A percentile compares a stretch with the other conserved stretches of the same genome.
Conservation (phyloP, 2,113 vertebrate species). For the Ariopsis seemanni region DNA sequence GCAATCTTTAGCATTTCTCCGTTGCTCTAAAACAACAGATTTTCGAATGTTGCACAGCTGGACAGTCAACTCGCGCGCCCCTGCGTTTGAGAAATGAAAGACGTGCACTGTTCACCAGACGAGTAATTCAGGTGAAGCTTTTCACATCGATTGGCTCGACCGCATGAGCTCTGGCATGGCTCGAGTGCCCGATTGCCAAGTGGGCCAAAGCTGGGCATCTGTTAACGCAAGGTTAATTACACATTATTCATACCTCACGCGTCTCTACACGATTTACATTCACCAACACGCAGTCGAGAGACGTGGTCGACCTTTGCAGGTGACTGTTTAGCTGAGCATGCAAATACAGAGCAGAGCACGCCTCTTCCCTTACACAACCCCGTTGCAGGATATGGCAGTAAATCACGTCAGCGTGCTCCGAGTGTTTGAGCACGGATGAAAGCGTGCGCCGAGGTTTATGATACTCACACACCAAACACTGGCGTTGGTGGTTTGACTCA, state of each 20-base stretch:
- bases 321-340: slow-evolving; percentile 8
- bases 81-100: not conserved
- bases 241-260: slow-evolving; percentile 30
- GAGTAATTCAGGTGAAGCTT: slow-evolving; percentile 25
- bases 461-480: slow-evolving; percentile 1
- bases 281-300: not conserved
- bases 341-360: slow-evolving; percentile 18
- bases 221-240: slow-evolving; percentile 42
- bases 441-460: not conserved
- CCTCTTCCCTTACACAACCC: not conserved
- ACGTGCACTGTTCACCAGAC: not conserved
- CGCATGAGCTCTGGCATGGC: slow-evolving; percentile 37
- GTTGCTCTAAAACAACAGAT: not conserved
- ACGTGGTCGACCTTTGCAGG: slow-evolving; percentile 13
- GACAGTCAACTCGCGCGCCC: not conserved
- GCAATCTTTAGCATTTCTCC: not conserved
- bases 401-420: slow-evolving; percentile 7
- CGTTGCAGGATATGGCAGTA: slow-evolving; percentile 4
- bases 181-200: slow-evolving; percentile 4
- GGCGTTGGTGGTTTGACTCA: not conserved
- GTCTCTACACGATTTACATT: slow-evolving; percentile 5
- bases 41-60: not conserved
- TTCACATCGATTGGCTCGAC: slow-evolving; percentile 38
- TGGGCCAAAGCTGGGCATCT: slow-evolving; percentile 34
- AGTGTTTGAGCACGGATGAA: not conserved